Base-by-base conservation (phyloP, 2,113 vertebrate genomes). In the Corynorhinus townsendii region DNA sequence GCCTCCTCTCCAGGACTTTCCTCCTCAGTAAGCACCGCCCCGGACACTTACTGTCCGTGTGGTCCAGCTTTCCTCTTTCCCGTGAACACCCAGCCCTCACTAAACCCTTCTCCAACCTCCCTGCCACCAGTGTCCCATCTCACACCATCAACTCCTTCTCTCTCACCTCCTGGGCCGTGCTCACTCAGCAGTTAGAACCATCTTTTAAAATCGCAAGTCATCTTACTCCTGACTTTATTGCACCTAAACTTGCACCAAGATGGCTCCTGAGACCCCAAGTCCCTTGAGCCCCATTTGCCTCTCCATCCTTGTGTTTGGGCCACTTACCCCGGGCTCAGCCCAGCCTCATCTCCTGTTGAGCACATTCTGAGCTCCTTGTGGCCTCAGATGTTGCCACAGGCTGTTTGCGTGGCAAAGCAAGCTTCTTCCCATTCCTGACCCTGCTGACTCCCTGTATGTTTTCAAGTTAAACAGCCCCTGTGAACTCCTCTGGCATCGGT, bases 401-500 rank as follows among this genome's bases (percentile, higher is more conserved):
- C 84, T 38, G 11, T 56, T 66, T 16, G n/a, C 12, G 68, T 62
- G n/a, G 24, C 26, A 2, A 20, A 28, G 33, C 22, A 75, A 26
- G 0, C 11, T 20, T 22, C 52, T 38, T 75, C n/a, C 69, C n/a
- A 3, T 38, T 81, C 72, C 49, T 64, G 35, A 19, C 28, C 71
- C 66, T 52, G 30, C 22, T 76, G 71, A 90, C 17, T 33, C 86
- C n/a, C 30, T 73, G 49, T 68, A 33, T 2, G 11, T 17, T 68
- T 89, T 86, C 47, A 75, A 54, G 73, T 77, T 93, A 82, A 95
- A 72, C 20, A 87, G 49, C 11, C 24, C 72, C 64, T 71, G 45
- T 59, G 66, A 52, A 64, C 49, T 43, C 47, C 26, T 47, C 43
- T 72, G 77, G 45, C 38, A 33, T 82, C 10, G 3, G 30, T 86